Base-by-base conservation (phyloP, 2,113 vertebrate species). In the Ochotona curzoniae region DNA sequence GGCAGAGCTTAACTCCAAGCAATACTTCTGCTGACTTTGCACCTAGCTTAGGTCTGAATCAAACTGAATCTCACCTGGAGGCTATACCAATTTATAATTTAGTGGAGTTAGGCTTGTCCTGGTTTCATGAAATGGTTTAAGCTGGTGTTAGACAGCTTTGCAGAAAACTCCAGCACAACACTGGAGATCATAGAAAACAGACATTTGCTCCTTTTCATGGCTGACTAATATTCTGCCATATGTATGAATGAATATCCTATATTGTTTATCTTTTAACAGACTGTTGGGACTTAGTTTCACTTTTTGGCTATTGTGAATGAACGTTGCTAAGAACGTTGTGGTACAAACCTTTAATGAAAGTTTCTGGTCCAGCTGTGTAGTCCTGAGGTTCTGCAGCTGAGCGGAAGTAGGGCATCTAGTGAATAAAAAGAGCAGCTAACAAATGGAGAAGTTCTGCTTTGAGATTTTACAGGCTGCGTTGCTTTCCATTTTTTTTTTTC, bases 181-280 rank as follows among this genome's bases (percentile, higher is more conserved):
- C 84, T 91, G 81, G 49, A 76, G 54, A 90, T 28, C n/a, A 94
- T 61, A 83, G 86, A 93, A 84, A 89, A 93, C 66, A 89, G 69
- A 90, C 64, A 26, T 74, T 83, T 35, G 70, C 44, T 83, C 47
- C 60, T 67, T 95, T 89, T 79, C 80, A 71, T 8, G 38, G 21
- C 25, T 25, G 54, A 76, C 67, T 71, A 74, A 54, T 87, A 93
- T 93, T 90, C 14, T 13, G 30, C 73, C 57, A 30, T 18, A 32
- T 35, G 17, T 26, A 38, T 35, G 54, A 57, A 18, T 57, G 54
- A 17, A 26, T 13, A 57, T 11, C n/a, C 49, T 1, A 10, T 89
- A 93, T 71, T 51, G 9, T 79, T 73, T 67, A 63, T 47, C 63
- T 61, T 15, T 23, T 47, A 66, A 28, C 13, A 4, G 26, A 47